phyloP scores from a whole-genome alignment of 2,888 invertebrate genomes.

The Cerceris ruficornis region DNA sequence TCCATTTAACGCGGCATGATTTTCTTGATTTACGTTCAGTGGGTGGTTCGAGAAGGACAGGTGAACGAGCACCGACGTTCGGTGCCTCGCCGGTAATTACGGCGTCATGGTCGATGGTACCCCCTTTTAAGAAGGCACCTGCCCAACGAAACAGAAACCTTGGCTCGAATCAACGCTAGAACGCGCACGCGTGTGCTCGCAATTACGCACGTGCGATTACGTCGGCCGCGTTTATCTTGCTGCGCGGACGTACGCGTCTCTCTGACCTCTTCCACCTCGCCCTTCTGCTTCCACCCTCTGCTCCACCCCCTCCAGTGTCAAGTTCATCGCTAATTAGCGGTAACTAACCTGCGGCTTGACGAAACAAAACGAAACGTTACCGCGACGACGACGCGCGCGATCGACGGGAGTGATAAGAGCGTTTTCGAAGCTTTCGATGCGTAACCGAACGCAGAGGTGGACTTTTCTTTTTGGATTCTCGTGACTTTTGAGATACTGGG shows the following conservation, averaged over 20 bases:
- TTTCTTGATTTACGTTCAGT: background rate
- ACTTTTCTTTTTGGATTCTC: too few species aligned
- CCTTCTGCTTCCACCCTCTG: constrained; percentile 11
- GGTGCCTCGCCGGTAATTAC: constrained; percentile 55
- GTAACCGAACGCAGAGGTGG: too few species aligned
- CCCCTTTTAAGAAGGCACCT: constrained; percentile 68
- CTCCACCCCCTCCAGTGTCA: constrained; percentile 20
- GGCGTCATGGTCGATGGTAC: constrained; percentile 66
- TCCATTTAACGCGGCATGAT: background rate
- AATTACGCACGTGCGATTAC: constrained; percentile 53
- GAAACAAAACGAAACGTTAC: background rate
- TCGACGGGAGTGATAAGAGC: too few species aligned
- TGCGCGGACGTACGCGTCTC: constrained; percentile 2
- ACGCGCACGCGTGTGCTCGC: constrained; percentile 57
- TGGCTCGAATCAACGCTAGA: constrained; percentile 18
- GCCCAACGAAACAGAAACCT: constrained; percentile 62
- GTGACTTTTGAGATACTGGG: too few species aligned
- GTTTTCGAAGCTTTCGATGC: too few species aligned
- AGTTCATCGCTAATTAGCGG: constrained; percentile 42
- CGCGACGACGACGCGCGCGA: background rate
- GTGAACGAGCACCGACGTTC: constrained; percentile 15
- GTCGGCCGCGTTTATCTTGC: constrained; percentile 39
- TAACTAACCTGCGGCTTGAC: constrained; percentile 4
- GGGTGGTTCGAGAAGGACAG: constrained; percentile 30
- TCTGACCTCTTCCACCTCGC: background rate